Evolutionary conservation across 23 tunicate genomes (phyloP).

Genomic region (Trididemnum clinides): DNA sequence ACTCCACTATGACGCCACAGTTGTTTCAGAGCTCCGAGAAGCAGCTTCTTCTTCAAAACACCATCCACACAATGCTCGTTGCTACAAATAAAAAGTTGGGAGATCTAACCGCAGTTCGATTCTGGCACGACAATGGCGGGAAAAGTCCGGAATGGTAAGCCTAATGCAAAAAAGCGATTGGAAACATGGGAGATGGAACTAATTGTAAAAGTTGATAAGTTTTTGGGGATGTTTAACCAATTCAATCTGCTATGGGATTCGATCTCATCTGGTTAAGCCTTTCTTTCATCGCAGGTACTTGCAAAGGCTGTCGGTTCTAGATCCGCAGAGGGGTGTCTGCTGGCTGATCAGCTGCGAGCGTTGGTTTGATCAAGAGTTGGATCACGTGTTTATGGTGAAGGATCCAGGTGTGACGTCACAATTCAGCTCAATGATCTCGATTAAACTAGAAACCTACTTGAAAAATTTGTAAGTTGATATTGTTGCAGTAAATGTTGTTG

Average conservation of each 20-base stretch:
- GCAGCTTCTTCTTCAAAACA: too few species aligned
- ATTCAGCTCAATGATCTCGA: neutral
- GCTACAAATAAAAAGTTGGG: constrained; percentile 37
- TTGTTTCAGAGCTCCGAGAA: too few species aligned
- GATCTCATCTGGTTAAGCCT: too few species aligned
- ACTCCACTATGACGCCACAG: too few species aligned
- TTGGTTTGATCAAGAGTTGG: constrained; percentile 25
- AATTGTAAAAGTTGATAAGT: too few species aligned
- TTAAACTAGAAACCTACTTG: constrained; percentile 22
- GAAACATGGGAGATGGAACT: too few species aligned
- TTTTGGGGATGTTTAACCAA: too few species aligned
- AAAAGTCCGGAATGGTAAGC: constrained; percentile 68
- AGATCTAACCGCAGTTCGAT: constrained; percentile 49
- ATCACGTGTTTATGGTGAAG: constrained; percentile 1
- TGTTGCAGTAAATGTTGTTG: too few species aligned
- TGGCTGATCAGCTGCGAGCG: constrained; percentile 21
- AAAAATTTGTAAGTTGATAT: constrained; percentile 30
- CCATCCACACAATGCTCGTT: constrained; percentile 26
- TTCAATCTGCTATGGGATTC: too few species aligned
- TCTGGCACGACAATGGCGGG: constrained; percentile 69
- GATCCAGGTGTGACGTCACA: neutral
- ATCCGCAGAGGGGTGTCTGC: constrained; percentile 7
- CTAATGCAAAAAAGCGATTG: too few species aligned
- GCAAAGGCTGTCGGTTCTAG: constrained; percentile 28
- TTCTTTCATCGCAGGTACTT: constrained; percentile 52